A percentile compares a stretch with the other conserved stretches of the same genome.
Evolutionary conservation across 2,113 vertebrate species (phyloP).

Genomic region (Martes martes): DNA sequence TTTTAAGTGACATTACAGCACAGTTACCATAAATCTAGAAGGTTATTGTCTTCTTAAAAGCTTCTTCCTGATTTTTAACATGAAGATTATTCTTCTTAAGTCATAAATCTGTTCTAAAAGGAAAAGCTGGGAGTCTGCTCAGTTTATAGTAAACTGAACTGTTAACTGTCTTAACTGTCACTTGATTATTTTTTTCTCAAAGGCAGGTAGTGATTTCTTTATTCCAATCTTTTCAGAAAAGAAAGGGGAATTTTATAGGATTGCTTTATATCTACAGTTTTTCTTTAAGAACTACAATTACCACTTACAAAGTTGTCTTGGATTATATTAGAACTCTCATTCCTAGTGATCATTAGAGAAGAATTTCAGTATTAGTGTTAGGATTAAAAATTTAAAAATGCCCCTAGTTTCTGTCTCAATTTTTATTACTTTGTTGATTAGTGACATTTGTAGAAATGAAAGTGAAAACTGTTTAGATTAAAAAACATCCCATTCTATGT

Average conservation of each 20-base stretch:
- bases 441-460: conserved; percentile 44
- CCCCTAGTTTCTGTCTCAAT: neutral
- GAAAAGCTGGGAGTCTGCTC: neutral
- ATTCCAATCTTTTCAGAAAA: conserved; percentile 6
- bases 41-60: neutral
- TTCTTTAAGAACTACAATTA: neutral
- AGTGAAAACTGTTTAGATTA: conserved; percentile 2
- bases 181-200: conserved; percentile 43
- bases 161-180: neutral
- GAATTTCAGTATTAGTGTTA: neutral
- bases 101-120: neutral
- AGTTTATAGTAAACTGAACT: neutral
- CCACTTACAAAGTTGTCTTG: neutral
- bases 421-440: neutral
- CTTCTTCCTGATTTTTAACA: neutral
- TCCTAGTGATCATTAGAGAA: neutral
- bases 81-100: neutral
- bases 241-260: neutral
- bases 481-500: neutral
- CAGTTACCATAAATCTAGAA: neutral
- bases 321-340: neutral
- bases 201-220: neutral
- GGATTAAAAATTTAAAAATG: neutral
- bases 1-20: neutral
- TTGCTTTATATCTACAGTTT: neutral